Base-by-base conservation (phyloP, 2,113 vertebrate species). In the Petroica traversi region DNA sequence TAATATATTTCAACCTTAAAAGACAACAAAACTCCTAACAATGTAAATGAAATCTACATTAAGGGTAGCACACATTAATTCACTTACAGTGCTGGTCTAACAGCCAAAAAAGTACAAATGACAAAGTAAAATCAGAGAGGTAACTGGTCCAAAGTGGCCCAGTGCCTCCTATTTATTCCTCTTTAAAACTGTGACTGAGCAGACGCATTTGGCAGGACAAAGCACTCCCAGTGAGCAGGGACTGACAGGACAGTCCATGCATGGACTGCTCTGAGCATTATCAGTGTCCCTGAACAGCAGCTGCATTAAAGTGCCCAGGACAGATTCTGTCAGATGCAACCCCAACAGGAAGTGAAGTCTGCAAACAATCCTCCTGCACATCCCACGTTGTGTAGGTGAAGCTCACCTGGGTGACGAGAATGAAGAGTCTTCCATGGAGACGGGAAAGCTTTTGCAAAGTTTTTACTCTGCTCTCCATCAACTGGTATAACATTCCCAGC, bases 391-490 rank as follows among this genome's bases (percentile, higher is more conserved):
- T 6, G 38, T 14, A 69, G 38, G 7, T 64, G 40, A 49, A 89
- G 73, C 97, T 95, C 85, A 99, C 99, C 98, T 99, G 99, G 58
- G 98, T 98, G 88, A 98, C 98, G 12, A 99, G 98, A 94, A 99
- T 99, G 88, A 98, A 98, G 31, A 99, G 98, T 68, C 99, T 99
- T 54, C 99, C 99, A 12, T 99, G 98, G 45, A 99, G 98, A 68
- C 99, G 99, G 13, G 98, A 98, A 67, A 99, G 98, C 89, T 99
- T 99, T 89, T 99, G 99, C 81, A 99, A 98, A 82, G 98, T 98
- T 97, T 99, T 99, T 55, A 99, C 99, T 98, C 99, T 98, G 97
- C 98, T 99, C 97, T 99, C 99, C 92, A 99, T 99, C 95, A 99
- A 97, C 95, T 99, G 99, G 83, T 99, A 99, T 5, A 99, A 97